A percentile compares a stretch with the other conserved stretches of the same genome.
phyloP scores from a whole-genome alignment of 2,888 invertebrate species.

The Neoaliturus tenellus region DNA sequence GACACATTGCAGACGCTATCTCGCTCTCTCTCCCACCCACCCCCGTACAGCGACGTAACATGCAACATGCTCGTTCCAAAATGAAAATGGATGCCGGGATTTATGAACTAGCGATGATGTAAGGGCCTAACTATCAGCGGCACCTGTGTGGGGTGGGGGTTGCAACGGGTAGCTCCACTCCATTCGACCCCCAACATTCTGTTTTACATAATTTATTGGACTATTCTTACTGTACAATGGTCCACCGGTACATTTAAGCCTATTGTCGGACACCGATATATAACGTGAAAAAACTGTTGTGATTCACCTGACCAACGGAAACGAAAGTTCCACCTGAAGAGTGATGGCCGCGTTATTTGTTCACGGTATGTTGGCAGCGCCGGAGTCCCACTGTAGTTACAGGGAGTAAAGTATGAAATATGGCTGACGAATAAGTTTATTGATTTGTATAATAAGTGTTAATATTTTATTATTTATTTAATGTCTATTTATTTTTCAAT shows the following conservation, averaged over 20 bases:
- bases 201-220: constrained; percentile 51
- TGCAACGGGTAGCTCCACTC: constrained; percentile 4
- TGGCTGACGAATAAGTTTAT: no score
- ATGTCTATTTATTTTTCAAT: no score
- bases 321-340: not conserved
- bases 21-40: not conserved
- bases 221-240: constrained; percentile 49
- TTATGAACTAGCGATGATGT: constrained; percentile 52
- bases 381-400: no score
- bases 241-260: constrained; percentile 40
- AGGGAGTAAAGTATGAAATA: no score
- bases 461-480: no score
- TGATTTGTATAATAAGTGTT: no score
- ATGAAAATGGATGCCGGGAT: constrained; percentile 55
- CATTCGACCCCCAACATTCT: constrained; percentile 44
- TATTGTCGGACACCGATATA: constrained; percentile 39
- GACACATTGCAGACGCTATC: constrained; percentile 20
- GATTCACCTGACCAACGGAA: constrained; percentile 19
- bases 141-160: not conserved
- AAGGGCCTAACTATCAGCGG: constrained; percentile 41
- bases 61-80: constrained; percentile 52
- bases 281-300: constrained; percentile 30
- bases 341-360: not conserved
- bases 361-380: not conserved
- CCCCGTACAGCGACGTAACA: constrained; percentile 7